Evolutionary conservation across 1,140 invertebrate species (phyloP), one percentile per base, ranked within the genome.

Genomic region (Drosophila mauritiana): DNA sequence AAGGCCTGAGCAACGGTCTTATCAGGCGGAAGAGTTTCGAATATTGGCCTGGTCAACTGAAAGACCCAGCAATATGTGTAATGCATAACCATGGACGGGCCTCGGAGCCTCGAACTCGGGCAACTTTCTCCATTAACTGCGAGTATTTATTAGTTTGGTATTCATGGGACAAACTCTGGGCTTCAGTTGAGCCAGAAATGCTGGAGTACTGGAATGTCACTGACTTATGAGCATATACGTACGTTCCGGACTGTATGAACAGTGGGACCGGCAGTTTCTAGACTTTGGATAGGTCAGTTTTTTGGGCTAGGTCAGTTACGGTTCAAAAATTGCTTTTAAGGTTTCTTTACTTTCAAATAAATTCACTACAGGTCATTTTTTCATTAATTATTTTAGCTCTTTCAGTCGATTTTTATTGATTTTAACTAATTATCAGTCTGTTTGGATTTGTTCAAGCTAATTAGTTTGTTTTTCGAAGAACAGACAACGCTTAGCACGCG

Each of bases 21-120:
- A 88, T 86, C 82, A 85, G 64, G 46, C 79, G 64, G 82, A 79
- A 84, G 82, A 75, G 82, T 70, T 62, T 68, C 34, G 43, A 67
- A 64, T 57, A 56, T 55, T 70, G 67, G 52, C 63, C 63, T 48
- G 64, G 51, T 8, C 8, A 34, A 34, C 27, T 27, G 20, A 43
- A 27, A 37, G 42, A 55, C 43, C 46, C 46, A 46, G 39, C 52
- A 27, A 56, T 57, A 74, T 74, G 73, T 27, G 58, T 64, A 51
- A 65, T 53, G 73, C 72, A 75, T 74, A 58, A 20, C 70, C 57
- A 73, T 74, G 57, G 51, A n/a, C 34, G 27, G 59, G 27, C 45
- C 45, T 20, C 20, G 11, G 17, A 42, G 42, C 31, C 65, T 15
- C 63, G 52, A 68, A 73, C 68, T 46, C 69, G 53, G 73, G 37